These are phyloP conservation scores for Teleogryllus oceanicus DNA, from an alignment of 2,888 invertebrate genomes.

Conservation along the genomic window DNA sequence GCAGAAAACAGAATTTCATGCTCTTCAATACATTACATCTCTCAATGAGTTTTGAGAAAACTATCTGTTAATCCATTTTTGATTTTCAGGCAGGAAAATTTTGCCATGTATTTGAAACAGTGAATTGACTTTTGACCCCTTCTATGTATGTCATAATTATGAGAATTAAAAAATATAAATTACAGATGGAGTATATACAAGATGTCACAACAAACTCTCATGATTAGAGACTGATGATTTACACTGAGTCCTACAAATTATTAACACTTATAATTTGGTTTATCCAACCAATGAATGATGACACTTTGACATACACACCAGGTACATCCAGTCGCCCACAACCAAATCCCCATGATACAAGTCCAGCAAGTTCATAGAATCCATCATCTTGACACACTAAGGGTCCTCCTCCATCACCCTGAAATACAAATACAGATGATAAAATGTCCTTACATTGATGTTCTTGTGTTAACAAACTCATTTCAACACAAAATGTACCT, in stretches of 20 bases:
- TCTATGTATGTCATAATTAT: neutral
- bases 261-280: conserved; percentile 95
- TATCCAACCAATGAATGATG: conserved; percentile 94
- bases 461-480: neutral
- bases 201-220: conserved; percentile 2
- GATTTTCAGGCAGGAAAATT: too few species aligned
- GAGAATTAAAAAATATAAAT: neutral
- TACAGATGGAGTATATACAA: conserved; percentile 1
- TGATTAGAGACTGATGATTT: neutral
- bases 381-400: conserved; percentile 89
- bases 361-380: conserved; percentile 86
- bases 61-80: too few species aligned
- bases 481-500: conserved; percentile 55
- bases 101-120: too few species aligned
- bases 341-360: conserved; percentile 94
- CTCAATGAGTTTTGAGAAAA: too few species aligned
- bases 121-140: neutral
- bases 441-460: neutral
- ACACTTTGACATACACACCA: conserved; percentile 95
- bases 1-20: too few species aligned
- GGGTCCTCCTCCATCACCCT: conserved; percentile 94
- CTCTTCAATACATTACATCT: too few species aligned
- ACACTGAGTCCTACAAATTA: conserved; percentile 50
- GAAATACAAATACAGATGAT: conserved; percentile 30
- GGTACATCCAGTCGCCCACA: conserved; percentile 91